phyloP scores from a whole-genome alignment of 1,140 invertebrate species.

The Leguminivora glycinivorella region DNA sequence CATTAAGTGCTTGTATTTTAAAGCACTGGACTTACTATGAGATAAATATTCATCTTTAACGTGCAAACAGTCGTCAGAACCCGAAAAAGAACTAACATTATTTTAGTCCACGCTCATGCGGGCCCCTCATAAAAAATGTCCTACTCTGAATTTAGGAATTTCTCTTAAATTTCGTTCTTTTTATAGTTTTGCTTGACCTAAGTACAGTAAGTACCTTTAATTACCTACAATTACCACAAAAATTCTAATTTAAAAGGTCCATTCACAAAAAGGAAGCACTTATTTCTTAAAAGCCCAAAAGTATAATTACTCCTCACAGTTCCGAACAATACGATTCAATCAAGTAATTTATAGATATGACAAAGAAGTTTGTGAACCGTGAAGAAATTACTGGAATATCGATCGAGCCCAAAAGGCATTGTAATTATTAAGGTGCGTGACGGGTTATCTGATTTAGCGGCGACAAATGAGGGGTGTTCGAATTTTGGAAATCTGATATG shows the following conservation, averaged over 20 bases:
- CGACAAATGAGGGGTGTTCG: not conserved
- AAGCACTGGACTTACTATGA: no score
- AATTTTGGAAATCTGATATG: no score
- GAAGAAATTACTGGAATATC: constrained; percentile 31
- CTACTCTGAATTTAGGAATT: no score
- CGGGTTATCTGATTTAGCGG: not conserved
- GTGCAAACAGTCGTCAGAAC: no score
- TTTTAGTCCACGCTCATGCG: not conserved
- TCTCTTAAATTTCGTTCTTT: no score
- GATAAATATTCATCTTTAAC: no score
- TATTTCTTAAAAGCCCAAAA: constrained; percentile 8
- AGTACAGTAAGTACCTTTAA: no score
- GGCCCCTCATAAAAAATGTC: no score
- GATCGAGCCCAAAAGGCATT: constrained; percentile 8
- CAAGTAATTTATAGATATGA: constrained; percentile 22
- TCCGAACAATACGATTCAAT: constrained; percentile 11
- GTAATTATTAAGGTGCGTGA: constrained; percentile 18
- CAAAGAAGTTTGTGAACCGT: constrained; percentile 36
- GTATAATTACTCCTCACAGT: not conserved
- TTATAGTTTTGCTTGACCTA: no score
- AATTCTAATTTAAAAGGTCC: not conserved
- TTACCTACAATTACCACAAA: not conserved
- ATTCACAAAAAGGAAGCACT: not conserved
- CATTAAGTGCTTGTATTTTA: no score
- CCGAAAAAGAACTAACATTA: no score